Evolutionary conservation across 2,888 invertebrate genomes (phyloP).

Genomic region (Hirtodrosophila alboralis): DNA sequence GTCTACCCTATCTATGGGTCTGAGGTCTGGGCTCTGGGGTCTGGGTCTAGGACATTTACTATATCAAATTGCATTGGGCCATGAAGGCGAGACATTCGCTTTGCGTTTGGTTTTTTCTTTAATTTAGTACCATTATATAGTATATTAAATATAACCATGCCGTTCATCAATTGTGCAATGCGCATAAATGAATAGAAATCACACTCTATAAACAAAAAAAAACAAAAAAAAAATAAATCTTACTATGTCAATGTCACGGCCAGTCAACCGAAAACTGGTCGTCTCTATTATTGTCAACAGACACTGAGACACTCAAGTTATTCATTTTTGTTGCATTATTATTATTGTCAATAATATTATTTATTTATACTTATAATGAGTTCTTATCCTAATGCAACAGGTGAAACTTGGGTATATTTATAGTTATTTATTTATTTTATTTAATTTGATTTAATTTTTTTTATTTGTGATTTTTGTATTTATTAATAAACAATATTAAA

Average conservation of each 20-base stretch:
- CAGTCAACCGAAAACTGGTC: slow-evolving; percentile 40
- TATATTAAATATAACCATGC: slow-evolving; percentile 33
- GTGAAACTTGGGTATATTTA: too few relatives aligned
- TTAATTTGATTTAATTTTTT: too few relatives aligned
- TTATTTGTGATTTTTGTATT: too few relatives aligned
- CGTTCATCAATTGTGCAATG: slow-evolving; percentile 59
- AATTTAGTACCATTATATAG: slow-evolving; percentile 20
- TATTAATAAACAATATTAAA: too few relatives aligned
- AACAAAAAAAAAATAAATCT: too few relatives aligned
- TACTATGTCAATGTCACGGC: slow-evolving; percentile 73
- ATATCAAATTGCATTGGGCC: slow-evolving; percentile 38
- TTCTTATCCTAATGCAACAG: too few relatives aligned
- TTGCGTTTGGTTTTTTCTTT: slow-evolving; percentile 21
- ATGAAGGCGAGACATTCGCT: slow-evolving; percentile 39
- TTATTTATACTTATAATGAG: too few relatives aligned
- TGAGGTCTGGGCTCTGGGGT: slow-evolving; percentile 18
- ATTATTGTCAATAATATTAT: too few relatives aligned
- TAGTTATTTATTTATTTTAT: too few relatives aligned
- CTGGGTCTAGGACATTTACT: slow-evolving; percentile 43
- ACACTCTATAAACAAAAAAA: slow-evolving; percentile 25
- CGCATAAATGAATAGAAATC: slow-evolving; percentile 64
- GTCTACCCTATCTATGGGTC: neutral
- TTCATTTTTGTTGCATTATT: too few relatives aligned
- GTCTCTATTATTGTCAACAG: slow-evolving; percentile 17
- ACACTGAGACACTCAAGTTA: neutral